Conservation (phyloP, 2,797 vertebrate species). For the Champsocephalus gunnari region DNA sequence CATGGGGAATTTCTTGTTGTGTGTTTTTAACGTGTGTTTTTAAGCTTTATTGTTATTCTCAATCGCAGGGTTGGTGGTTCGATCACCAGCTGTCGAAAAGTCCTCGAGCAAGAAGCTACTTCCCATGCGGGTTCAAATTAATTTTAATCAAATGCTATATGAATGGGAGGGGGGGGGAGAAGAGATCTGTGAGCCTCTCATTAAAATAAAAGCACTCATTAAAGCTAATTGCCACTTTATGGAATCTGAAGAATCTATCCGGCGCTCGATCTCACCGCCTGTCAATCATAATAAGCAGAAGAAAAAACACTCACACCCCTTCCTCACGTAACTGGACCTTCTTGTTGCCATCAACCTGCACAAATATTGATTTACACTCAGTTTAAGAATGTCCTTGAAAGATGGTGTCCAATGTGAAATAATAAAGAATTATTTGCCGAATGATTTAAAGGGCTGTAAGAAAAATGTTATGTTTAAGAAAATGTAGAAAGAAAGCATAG, state of each 20-base stretch:
- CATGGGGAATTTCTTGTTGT: too few relatives aligned
- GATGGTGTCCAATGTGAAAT: too few relatives aligned
- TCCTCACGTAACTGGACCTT: background rate
- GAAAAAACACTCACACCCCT: background rate
- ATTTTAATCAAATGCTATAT: background rate
- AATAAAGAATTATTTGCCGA: too few relatives aligned
- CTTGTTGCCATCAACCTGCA: background rate
- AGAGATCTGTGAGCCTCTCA: conserved; percentile 72
- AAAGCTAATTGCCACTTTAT: conserved; percentile 86
- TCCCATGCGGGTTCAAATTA: background rate
- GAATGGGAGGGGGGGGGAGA: background rate
- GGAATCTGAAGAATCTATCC: conserved; percentile 68
- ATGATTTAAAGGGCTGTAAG: too few relatives aligned
- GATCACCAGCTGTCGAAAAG: background rate
- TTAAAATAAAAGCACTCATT: conserved; percentile 88
- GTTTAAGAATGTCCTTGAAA: too few relatives aligned
- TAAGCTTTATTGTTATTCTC: too few relatives aligned
- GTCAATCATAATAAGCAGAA: conserved; percentile 51
- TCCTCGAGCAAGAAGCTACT: background rate
- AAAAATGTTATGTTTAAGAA: too few relatives aligned
- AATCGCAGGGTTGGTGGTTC: too few relatives aligned
- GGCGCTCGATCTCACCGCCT: conserved; percentile 45
- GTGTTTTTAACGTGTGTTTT: too few relatives aligned
- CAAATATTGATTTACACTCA: too few relatives aligned
- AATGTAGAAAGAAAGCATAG: too few relatives aligned